phyloP scores from a whole-genome alignment of 2,888 invertebrate genomes.

The Oxycera nigricornis region DNA sequence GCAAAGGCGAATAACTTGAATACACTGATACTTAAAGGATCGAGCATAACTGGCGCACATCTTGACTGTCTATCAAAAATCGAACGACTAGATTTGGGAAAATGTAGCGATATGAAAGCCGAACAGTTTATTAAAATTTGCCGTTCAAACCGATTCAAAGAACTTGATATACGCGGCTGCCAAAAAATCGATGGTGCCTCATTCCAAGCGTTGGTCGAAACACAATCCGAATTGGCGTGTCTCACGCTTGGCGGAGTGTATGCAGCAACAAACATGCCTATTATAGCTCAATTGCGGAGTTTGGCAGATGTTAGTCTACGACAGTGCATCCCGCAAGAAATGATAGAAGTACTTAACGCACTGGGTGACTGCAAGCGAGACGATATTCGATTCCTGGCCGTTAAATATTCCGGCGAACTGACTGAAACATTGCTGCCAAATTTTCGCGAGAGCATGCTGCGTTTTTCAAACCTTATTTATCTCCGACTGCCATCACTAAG shows the following conservation, averaged over 20 bases:
- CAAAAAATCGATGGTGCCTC: neutral
- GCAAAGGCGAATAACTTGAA: neutral
- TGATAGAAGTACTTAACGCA: neutral
- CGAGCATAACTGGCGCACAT: neutral
- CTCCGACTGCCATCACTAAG: neutral
- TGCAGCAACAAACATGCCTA: neutral
- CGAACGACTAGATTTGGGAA: neutral
- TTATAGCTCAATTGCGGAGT: neutral
- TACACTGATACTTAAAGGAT: neutral
- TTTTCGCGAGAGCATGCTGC: neutral
- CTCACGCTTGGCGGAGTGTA: neutral
- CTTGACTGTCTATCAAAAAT: neutral
- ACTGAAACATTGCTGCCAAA: neutral
- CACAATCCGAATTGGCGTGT: neutral
- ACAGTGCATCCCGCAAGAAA: neutral
- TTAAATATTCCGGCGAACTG: neutral
- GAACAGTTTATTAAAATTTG: neutral
- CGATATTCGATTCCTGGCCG: neutral
- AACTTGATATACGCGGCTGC: neutral
- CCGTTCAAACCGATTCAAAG: neutral
- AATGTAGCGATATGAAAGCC: neutral
- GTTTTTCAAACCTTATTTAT: neutral
- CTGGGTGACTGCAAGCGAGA: neutral
- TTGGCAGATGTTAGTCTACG: neutral
- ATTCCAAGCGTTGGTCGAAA: neutral